Percentiles rank a stretch among this genome's conserved stretches.
Conservation (phyloP, 2,113 vertebrate species). For the Tyto alba region DNA sequence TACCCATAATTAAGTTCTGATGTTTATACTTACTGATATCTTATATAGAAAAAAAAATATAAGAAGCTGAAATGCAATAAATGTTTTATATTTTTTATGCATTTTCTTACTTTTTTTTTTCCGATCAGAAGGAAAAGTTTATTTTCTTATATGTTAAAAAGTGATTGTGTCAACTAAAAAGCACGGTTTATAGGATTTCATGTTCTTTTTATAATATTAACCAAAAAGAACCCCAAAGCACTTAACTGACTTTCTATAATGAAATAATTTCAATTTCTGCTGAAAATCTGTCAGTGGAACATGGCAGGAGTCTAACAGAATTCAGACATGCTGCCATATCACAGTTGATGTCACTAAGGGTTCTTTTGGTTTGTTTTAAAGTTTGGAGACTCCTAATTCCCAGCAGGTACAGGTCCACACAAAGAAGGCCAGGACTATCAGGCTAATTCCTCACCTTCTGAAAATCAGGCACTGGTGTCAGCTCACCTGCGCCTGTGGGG, state of each 20-base stretch:
- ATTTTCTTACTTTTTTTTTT: background rate
- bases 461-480: background rate
- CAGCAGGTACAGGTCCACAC: background rate
- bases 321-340: background rate
- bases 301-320: background rate
- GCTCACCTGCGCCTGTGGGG: background rate
- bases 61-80: background rate
- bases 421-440: background rate
- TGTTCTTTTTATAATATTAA: background rate
- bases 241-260: background rate
- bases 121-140: background rate
- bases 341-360: background rate
- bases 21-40: background rate
- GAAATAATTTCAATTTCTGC: background rate
- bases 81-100: background rate
- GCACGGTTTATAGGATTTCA: background rate
- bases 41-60: background rate
- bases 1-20: background rate
- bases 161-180: background rate
- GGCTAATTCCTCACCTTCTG: background rate
- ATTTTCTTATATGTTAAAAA: background rate
- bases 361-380: background rate
- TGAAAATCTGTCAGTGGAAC: background rate
- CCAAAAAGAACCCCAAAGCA: background rate
- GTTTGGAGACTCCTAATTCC: background rate